These are phyloP conservation scores for Dromas ardeola DNA, from an alignment of 2,113 vertebrate species.

Conservation along the genomic window DNA sequence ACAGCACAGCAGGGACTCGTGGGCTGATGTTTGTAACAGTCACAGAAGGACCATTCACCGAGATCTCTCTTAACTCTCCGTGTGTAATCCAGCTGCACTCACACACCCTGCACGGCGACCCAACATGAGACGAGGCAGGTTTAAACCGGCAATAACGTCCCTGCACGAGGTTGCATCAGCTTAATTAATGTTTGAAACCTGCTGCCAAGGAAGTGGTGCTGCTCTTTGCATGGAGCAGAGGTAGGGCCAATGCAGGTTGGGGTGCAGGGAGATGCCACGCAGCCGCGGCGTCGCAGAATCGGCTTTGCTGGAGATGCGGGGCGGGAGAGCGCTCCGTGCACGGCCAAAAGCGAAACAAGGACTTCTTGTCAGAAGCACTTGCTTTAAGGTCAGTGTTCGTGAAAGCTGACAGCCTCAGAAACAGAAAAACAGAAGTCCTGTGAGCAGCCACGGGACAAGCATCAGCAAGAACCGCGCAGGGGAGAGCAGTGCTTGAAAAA, in stretches of 20 bases:
- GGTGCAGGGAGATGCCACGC: background rate
- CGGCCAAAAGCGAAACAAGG: background rate
- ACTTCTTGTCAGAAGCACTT: accelerated
- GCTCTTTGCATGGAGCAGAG: background rate
- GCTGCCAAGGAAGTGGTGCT: background rate
- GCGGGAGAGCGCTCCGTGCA: accelerated
- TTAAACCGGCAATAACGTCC: background rate
- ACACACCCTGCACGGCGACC: background rate
- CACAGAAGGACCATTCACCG: background rate
- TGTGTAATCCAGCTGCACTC: background rate
- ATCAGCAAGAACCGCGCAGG: background rate
- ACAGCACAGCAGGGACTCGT: background rate
- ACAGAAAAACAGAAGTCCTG: background rate
- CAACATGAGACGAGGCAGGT: accelerated
- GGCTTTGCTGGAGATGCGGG: background rate
- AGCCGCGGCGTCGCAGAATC: accelerated
- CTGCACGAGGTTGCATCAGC: background rate
- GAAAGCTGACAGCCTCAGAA: background rate
- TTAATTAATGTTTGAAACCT: background rate
- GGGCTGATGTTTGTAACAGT: background rate
- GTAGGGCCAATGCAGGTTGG: background rate
- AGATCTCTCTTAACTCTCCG: background rate
- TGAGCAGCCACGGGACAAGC: background rate
- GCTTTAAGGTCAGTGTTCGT: background rate
- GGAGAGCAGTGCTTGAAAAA: background rate